Percentiles rank a stretch among this genome's conserved stretches.
Evolutionary conservation across 2,113 vertebrate genomes (phyloP).

Genomic region (Tachysurus vachellii): DNA sequence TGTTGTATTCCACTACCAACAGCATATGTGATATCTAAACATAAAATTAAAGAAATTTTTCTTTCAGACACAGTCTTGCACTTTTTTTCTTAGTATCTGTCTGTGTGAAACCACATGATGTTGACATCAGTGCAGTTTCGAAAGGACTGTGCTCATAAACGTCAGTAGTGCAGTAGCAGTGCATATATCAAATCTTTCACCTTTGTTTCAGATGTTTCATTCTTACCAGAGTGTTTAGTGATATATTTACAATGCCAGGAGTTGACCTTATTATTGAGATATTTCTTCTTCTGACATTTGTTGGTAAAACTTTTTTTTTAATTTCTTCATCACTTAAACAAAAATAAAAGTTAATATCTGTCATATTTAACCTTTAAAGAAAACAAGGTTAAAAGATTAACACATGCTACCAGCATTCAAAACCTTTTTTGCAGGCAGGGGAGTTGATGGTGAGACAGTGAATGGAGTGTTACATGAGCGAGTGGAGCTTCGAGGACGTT

Average conservation of each 20-base stretch:
- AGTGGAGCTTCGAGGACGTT: constrained; percentile 19
- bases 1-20: too few species aligned
- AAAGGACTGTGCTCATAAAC: neutral
- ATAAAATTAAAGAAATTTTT: constrained; percentile 23
- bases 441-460: neutral
- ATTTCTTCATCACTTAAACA: too few species aligned
- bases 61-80: neutral
- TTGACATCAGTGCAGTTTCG: neutral
- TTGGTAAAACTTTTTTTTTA: constrained; percentile 23
- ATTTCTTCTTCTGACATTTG: constrained; percentile 20
- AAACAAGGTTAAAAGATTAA: neutral
- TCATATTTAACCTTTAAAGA: neutral
- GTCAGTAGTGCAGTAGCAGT: neutral
- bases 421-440: constrained; percentile 15
- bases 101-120: constrained; percentile 19
- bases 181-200: too few species aligned
- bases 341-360: neutral
- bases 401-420: neutral
- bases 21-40: neutral
- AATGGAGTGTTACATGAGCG: constrained; percentile 18
- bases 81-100: neutral
- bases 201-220: neutral
- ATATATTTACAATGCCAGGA: constrained; percentile 33
- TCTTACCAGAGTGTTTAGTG: neutral
- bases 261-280: constrained; percentile 3